Percentiles rank a stretch among this genome's conserved stretches.
Conservation (phyloP, 2,888 invertebrate species). For the Allolobophora icterica region DNA sequence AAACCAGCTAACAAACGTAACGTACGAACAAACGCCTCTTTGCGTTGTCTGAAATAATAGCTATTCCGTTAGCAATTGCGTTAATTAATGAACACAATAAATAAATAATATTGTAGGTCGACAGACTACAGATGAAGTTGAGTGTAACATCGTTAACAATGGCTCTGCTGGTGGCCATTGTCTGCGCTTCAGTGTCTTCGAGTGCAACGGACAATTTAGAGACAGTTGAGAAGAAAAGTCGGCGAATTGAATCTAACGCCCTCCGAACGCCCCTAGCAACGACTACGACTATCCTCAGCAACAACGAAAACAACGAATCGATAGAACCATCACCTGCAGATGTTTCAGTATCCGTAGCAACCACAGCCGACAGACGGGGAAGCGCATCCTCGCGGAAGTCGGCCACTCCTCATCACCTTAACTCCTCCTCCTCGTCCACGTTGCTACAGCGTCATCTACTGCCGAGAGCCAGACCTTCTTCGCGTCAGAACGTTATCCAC, state of each 20-base stretch:
- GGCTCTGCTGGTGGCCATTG: slow-evolving; percentile 17
- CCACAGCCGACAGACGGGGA: neutral
- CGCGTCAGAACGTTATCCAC: slow-evolving; percentile 6
- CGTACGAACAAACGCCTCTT: too few species aligned
- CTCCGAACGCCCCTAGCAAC: neutral
- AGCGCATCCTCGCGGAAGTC: neutral
- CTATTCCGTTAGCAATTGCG: too few species aligned
- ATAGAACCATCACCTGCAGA: neutral
- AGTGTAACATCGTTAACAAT: neutral
- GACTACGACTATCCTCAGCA: neutral
- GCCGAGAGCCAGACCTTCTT: neutral
- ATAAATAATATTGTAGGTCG: slow-evolving; percentile 17
- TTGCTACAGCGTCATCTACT: neutral
- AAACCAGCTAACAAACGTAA: too few species aligned
- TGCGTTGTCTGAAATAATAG: too few species aligned
- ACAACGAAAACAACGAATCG: neutral
- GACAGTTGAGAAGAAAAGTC: neutral
- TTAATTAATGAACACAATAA: neutral
- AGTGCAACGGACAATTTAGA: neutral
- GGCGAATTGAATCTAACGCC: neutral
- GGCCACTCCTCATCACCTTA: neutral
- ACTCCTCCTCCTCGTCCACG: neutral
- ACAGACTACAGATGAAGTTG: neutral
- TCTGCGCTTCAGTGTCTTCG: neutral
- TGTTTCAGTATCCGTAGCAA: neutral